Conservation (phyloP, 2,888 invertebrate species). For the Siphonodentalium dalli region DNA sequence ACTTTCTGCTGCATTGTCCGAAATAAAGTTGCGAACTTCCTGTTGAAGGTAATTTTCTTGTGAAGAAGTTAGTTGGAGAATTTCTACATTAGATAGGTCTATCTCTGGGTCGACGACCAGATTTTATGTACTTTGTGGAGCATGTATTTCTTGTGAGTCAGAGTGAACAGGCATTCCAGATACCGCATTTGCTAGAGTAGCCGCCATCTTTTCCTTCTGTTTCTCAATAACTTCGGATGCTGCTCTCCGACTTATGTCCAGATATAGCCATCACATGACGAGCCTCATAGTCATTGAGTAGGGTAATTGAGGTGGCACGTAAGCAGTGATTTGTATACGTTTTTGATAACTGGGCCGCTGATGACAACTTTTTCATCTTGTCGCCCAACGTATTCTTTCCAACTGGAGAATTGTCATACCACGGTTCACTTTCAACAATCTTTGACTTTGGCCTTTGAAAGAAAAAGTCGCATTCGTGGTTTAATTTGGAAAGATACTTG, state of each 20-base stretch:
- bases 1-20: too few relatives aligned
- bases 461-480: constrained; percentile 4
- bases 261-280: constrained; percentile 22
- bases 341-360: constrained; percentile 6
- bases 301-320: constrained; percentile 21
- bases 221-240: constrained; percentile 16
- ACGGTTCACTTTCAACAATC: neutral
- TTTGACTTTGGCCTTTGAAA: constrained; percentile 16
- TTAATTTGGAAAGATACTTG: constrained; percentile 17
- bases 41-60: too few relatives aligned
- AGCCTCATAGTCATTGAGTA: constrained; percentile 18
- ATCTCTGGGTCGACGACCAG: too few relatives aligned
- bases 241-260: constrained; percentile 15
- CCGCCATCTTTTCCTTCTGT: constrained; percentile 11
- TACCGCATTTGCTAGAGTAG: constrained; percentile 12
- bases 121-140: too few relatives aligned
- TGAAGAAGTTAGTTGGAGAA: too few relatives aligned
- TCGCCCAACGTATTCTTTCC: constrained; percentile 22
- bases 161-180: too few relatives aligned
- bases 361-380: constrained; percentile 19
- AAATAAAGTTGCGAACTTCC: too few relatives aligned
- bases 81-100: too few relatives aligned
- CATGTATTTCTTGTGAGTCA: too few relatives aligned
- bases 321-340: constrained; percentile 26
- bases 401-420: constrained; percentile 19